Evolutionary conservation across 2,888 invertebrate genomes (phyloP), one percentile per base, ranked within the genome.

Genomic region (Heliothis peltigera): DNA sequence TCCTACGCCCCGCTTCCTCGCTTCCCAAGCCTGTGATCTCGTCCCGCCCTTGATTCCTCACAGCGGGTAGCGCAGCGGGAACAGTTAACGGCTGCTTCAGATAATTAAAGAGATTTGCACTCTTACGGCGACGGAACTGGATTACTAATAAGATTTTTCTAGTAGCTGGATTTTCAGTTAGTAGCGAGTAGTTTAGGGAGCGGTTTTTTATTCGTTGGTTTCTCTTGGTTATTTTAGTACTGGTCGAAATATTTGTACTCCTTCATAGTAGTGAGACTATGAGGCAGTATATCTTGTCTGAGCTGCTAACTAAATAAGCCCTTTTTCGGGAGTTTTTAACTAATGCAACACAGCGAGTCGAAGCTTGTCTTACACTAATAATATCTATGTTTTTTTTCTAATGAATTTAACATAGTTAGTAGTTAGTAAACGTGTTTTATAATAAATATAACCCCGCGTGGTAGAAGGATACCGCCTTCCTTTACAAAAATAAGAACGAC

Each of bases 41-140:
- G 17, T 39, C 12, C 43, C 49, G 17, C 60, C 70, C 75, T 65
- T 60, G 67, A 64, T 76, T 69, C 66, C 39, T 54, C 74, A 28
- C 75, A 70, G 72, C 57, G 58, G 76, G 75, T 54, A 59, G 39
- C 75, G 19, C 79, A 69, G 74, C 75, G 64, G 70, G 76, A 59
- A 54, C 52, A 25, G 57, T 65, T 73, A 77, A 68, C 68, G 72
- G 64, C 64, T 67, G 54, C 71, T 71, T 71, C 35, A 73, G 61
- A 51, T 73, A 73, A 74, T 77, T 74, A 57, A 73, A 58, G 67
- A 49, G 74, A 61, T 77, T 74, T 77, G 56, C 56, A 51, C 72
- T 71, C 64, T 57, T 53, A 25, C 39, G 44, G 35, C 44, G 44
- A 53, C 19, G 28, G 60, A 39, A 52, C 19, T 6, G 32, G 53